Conservation (phyloP, 2,888 invertebrate genomes). For the Lagria hirta region DNA sequence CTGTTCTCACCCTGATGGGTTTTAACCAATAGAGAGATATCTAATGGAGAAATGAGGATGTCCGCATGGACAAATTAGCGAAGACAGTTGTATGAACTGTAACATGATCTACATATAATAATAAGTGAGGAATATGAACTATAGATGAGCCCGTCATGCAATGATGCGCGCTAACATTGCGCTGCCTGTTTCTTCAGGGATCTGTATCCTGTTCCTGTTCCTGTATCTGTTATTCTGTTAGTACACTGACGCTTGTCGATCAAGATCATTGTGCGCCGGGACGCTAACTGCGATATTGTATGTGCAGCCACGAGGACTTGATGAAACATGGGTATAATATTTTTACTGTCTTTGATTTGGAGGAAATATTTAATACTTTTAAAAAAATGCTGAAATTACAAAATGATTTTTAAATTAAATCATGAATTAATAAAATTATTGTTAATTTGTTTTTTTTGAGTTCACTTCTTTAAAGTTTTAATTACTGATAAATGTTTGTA, state of each 20-base stretch:
- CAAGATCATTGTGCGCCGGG: conserved; percentile 30
- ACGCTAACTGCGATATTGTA: conserved; percentile 22
- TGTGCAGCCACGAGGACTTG: conserved; percentile 29
- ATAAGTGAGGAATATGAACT: too few species aligned
- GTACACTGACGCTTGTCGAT: conserved; percentile 32
- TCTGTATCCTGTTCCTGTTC: conserved; percentile 1
- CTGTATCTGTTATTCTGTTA: conserved; percentile 24
- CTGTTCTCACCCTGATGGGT: too few species aligned
- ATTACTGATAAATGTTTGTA: too few species aligned
- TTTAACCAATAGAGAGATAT: conserved; percentile 13
- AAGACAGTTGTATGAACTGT: conserved; percentile 11
- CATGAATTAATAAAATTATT: background rate
- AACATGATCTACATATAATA: too few species aligned
- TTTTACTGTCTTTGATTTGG: conserved; percentile 6
- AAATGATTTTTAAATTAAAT: too few species aligned
- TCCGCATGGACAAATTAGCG: conserved; percentile 32
- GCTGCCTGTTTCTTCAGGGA: conserved; percentile 29
- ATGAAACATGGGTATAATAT: conserved; percentile 30
- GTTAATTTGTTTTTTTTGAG: too few species aligned
- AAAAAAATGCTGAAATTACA: conserved; percentile 8
- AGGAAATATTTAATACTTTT: background rate
- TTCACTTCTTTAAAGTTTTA: too few species aligned
- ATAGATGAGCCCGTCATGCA: conserved; percentile 23
- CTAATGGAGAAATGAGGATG: conserved; percentile 21
- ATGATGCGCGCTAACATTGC: conserved; percentile 35